phyloP scores from a whole-genome alignment of 2,797 vertebrate species.

The Scarus forsteni region DNA sequence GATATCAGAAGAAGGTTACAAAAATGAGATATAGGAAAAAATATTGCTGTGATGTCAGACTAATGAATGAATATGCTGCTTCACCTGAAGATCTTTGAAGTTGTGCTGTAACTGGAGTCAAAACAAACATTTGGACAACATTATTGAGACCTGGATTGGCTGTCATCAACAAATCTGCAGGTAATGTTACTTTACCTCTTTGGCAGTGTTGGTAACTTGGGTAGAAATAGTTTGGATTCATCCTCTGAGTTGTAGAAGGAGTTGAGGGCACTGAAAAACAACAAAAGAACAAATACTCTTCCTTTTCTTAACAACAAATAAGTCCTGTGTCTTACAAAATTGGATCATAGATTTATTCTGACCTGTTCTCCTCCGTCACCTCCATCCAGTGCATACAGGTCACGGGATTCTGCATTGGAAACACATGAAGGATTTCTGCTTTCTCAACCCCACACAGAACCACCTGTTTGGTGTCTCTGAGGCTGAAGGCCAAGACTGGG shows the following conservation, averaged over 20 bases:
- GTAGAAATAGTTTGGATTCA: slow-evolving; percentile 94
- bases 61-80: slow-evolving; percentile 26
- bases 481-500: slow-evolving; percentile 95
- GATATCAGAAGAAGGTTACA: slow-evolving; percentile 47
- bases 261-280: slow-evolving; percentile 87
- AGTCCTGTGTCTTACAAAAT: neutral
- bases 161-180: neutral
- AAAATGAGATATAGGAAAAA: neutral
- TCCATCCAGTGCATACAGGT: slow-evolving; percentile 99
- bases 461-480: slow-evolving; percentile 94
- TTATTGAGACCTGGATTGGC: neutral
- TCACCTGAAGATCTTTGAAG: slow-evolving; percentile 98
- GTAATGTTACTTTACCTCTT: slow-evolving; percentile 88
- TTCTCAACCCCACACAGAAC: slow-evolving; percentile 97
- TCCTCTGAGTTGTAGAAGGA: slow-evolving; percentile 95
- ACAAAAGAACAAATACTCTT: neutral
- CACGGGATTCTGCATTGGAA: slow-evolving; percentile 87
- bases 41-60: neutral
- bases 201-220: slow-evolving; percentile 93
- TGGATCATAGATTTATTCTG: neutral
- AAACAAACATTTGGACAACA: slow-evolving; percentile 30
- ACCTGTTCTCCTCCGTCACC: slow-evolving; percentile 96
- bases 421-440: slow-evolving; percentile 95
- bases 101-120: slow-evolving; percentile 91
- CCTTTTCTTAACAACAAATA: neutral